These are phyloP conservation scores for Diaprepes abbreviatus DNA, from an alignment of 2,888 invertebrate genomes.

Conservation along the genomic window DNA sequence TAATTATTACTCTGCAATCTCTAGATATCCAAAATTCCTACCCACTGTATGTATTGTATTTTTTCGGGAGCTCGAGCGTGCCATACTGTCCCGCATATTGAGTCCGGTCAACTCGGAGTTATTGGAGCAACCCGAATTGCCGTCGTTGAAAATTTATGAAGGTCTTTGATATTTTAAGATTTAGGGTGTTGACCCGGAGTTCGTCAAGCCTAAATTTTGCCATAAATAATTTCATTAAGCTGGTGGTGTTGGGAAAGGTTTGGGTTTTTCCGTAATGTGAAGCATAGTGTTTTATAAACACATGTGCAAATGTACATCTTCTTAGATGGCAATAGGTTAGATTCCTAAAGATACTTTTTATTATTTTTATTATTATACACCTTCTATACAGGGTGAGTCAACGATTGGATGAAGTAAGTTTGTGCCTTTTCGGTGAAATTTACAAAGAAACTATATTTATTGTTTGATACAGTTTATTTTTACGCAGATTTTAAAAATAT, in stretches of 20 bases:
- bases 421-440: no score
- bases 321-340: no score
- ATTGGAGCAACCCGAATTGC: constrained; percentile 27
- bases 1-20: neutral
- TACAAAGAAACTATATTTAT: no score
- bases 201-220: constrained; percentile 22
- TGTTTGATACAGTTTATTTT: no score
- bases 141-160: constrained; percentile 41
- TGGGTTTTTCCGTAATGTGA: neutral
- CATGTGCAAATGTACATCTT: no score
- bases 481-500: no score
- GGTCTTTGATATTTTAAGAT: constrained; percentile 36
- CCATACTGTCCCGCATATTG: constrained; percentile 29
- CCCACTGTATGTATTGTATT: constrained; percentile 4
- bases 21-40: neutral
- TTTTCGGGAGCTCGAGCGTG: constrained; percentile 9
- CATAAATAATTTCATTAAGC: neutral
- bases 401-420: no score
- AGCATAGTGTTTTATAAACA: neutral
- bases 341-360: no score
- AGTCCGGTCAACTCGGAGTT: constrained; percentile 26
- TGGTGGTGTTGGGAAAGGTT: neutral
- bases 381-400: no score
- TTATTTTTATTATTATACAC: no score
- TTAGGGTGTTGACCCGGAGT: constrained; percentile 23